These are phyloP conservation scores for Drosophila rubida DNA, from an alignment of 2,888 invertebrate genomes.

Conservation along the genomic window DNA sequence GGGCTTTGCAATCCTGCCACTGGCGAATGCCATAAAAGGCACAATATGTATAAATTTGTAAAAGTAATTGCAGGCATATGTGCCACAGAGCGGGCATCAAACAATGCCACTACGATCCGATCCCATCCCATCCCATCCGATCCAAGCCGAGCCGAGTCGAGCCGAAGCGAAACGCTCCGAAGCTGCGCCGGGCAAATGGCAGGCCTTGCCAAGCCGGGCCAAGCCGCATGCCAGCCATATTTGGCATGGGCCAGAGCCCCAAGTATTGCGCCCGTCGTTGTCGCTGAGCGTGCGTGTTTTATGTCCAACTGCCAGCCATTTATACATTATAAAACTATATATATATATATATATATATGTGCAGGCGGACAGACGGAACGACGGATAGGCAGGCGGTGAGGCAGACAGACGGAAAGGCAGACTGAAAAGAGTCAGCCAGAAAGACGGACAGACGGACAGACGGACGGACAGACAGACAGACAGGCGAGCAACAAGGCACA, in stretches of 20 bases:
- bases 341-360: conserved; percentile 51
- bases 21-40: conserved; percentile 75
- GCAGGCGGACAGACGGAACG: conserved; percentile 37
- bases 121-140: conserved; percentile 28
- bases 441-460: too few species aligned
- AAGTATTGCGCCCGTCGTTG: conserved; percentile 52
- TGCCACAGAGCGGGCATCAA: conserved; percentile 68
- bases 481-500: conserved; percentile 18
- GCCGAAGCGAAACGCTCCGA: background rate
- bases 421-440: too few species aligned
- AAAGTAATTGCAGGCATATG: conserved; percentile 82
- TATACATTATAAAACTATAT: conserved; percentile 80
- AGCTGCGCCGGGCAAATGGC: background rate
- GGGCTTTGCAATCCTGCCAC: conserved; percentile 62
- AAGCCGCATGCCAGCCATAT: conserved; percentile 64
- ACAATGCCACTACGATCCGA: conserved; percentile 62
- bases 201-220: conserved; percentile 10
- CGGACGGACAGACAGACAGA: conserved; percentile 7
- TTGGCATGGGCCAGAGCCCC: conserved; percentile 69
- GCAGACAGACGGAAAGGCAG: conserved; percentile 26
- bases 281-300: conserved; percentile 72
- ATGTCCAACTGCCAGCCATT: conserved; percentile 80
- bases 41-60: conserved; percentile 84
- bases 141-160: conserved; percentile 10
- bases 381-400: too few species aligned